These are phyloP conservation scores for Apolygus lucorum DNA, from an alignment of 1,140 invertebrate species.

Conservation along the genomic window DNA sequence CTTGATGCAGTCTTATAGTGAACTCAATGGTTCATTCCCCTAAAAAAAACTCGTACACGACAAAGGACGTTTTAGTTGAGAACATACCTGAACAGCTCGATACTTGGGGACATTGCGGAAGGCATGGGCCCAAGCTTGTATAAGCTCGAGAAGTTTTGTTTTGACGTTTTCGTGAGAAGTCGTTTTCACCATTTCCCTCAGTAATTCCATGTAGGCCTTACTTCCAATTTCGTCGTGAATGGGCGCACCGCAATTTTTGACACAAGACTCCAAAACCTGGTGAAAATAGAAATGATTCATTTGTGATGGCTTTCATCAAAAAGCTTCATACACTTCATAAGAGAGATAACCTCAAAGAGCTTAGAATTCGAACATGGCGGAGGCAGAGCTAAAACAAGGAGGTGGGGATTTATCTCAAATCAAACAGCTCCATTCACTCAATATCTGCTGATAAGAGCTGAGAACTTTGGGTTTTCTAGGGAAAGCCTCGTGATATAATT, in stretches of 20 bases:
- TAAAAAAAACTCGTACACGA: too few relatives aligned
- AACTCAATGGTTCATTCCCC: too few relatives aligned
- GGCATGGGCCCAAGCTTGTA: slow-evolving; percentile 95
- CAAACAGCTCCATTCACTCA: too few relatives aligned
- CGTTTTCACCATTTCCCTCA: slow-evolving; percentile 76
- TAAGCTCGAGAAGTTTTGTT: slow-evolving; percentile 82
- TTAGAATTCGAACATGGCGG: too few relatives aligned
- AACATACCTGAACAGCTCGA: slow-evolving; percentile 68
- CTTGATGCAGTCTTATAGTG: too few relatives aligned
- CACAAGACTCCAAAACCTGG: slow-evolving; percentile 85
- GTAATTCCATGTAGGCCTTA: slow-evolving; percentile 88
- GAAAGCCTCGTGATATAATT: too few relatives aligned
- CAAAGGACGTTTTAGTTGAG: too few relatives aligned
- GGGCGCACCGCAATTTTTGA: slow-evolving; percentile 92
- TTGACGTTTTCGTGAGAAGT: slow-evolving; percentile 74
- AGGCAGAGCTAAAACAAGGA: too few relatives aligned
- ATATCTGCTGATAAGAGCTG: too few relatives aligned
- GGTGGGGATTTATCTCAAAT: too few relatives aligned
- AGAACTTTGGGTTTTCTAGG: too few relatives aligned
- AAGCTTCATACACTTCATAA: neutral
- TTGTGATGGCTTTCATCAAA: neutral
- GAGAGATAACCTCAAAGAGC: too few relatives aligned
- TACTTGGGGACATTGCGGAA: slow-evolving; percentile 87
- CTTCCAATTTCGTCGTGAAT: slow-evolving; percentile 91
- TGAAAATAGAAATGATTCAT: neutral